These are phyloP conservation scores for Empidonax alnorum DNA, from an alignment of 2,113 vertebrate species.

Conservation along the genomic window DNA sequence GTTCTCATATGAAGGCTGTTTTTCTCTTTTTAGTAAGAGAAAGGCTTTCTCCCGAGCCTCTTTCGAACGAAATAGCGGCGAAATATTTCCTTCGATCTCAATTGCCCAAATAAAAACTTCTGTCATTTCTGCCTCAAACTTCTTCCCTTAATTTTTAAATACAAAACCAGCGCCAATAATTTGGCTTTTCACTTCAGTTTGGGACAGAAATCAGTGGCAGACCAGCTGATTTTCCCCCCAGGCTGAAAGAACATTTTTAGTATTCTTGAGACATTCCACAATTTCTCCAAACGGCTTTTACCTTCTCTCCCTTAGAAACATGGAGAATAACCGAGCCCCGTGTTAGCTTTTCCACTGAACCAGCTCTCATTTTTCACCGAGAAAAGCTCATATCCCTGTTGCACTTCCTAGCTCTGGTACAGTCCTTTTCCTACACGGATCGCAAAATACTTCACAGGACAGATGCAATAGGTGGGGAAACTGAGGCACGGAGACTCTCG, in stretches of 20 bases:
- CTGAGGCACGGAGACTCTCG: background rate
- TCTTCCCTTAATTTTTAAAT: background rate
- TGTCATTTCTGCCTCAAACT: background rate
- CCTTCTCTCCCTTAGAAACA: background rate
- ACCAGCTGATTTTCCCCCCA: background rate
- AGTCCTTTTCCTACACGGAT: background rate
- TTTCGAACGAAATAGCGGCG: background rate
- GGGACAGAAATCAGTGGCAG: background rate
- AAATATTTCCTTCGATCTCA: background rate
- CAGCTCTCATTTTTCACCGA: background rate
- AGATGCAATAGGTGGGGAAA: background rate
- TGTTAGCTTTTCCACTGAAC: background rate
- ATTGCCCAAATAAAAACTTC: background rate
- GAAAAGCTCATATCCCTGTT: background rate
- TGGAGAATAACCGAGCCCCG: background rate
- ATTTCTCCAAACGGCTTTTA: constrained; percentile 15
- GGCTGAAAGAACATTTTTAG: background rate
- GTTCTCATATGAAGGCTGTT: background rate
- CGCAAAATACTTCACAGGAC: background rate
- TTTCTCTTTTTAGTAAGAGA: background rate
- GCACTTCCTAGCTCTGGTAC: background rate
- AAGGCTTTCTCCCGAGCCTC: background rate
- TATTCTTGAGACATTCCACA: background rate
- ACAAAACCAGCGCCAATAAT: background rate
- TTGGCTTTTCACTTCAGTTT: background rate